Base-by-base conservation (phyloP, 2,888 invertebrate genomes). In the Acanthacorydalis orientalis region DNA sequence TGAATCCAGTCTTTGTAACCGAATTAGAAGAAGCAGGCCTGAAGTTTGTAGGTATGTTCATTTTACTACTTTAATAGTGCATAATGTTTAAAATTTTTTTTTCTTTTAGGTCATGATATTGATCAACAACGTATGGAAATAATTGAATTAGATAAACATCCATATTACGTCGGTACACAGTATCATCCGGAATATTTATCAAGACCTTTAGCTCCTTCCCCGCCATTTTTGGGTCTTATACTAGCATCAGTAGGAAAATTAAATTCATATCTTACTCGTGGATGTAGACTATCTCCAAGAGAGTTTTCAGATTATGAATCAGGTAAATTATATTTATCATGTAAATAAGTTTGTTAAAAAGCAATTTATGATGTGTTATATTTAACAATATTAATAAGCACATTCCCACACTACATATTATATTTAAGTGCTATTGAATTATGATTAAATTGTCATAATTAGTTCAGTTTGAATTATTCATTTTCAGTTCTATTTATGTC, bases 101-200 rank as follows among this genome's bases (percentile, higher is more conserved):
- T n/a, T 35, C 10, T 58, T 69, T 43, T 51, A 70, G 74, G 75
- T 37, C 79, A 78, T 46, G 92, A 93, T 61, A 76, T 77, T 12
- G 79, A 81, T n/a, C 77, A 81, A 48, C 75, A 80, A 48, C 75
- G 97, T 31, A 97, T 99, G 96, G 97, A 98, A 69, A 84, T 97
- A 33, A 75, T 92, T 43, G 84, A 90, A 59, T 68, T 97, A 12
- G 77, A 80, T 47, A 75, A 72, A 46, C 97, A 99, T 68, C 87
- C 86, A 0, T 98, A 86, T 65, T 99, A 86, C 62, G 86, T 96
- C 6, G 87, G 87, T 0, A 93, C 93, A 1, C 98, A 98, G 67
- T 99, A 85, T 68, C 98, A 99, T 67, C 98, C 98, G 0, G 98
- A 99, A 65, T 98, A 97, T 64, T 70, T 93, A 51, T 91, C 92